Evolutionary conservation across 2,797 vertebrate genomes (phyloP).

Genomic region (Falco rusticolus): DNA sequence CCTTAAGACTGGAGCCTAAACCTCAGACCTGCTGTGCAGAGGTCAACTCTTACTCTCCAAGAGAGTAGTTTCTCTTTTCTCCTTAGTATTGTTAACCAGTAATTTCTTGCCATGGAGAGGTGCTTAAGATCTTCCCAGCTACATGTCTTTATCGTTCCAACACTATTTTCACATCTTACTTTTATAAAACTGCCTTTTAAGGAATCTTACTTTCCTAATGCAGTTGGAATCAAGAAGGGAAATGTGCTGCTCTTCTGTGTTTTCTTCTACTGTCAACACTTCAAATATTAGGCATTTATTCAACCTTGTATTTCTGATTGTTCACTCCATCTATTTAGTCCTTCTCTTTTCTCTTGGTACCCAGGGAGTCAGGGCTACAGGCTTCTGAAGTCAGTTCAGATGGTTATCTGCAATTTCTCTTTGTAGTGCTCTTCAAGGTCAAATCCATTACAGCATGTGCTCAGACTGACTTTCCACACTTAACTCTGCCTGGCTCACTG

Average conservation of each 20-base stretch:
- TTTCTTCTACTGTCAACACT: slow-evolving; percentile 26
- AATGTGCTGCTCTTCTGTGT: background rate
- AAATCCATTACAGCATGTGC: slow-evolving; percentile 79
- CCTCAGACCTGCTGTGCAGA: background rate
- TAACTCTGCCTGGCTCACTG: slow-evolving; percentile 72
- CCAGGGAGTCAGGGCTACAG: slow-evolving; percentile 72
- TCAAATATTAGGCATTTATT: slow-evolving; percentile 58
- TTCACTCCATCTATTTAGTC: slow-evolving; percentile 56
- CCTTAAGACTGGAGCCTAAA: background rate
- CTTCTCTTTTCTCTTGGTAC: slow-evolving; percentile 56
- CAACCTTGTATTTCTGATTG: slow-evolving; percentile 34
- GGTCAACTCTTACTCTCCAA: background rate
- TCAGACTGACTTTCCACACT: slow-evolving; percentile 76
- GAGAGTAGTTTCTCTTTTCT: background rate
- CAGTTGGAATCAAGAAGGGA: background rate
- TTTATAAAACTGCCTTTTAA: background rate
- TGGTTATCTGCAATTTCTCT: slow-evolving; percentile 81
- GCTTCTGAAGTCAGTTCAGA: slow-evolving; percentile 77
- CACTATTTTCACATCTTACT: background rate
- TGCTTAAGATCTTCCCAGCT: background rate
- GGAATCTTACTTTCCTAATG: background rate
- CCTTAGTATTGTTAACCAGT: background rate
- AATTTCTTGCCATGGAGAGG: background rate
- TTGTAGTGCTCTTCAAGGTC: slow-evolving; percentile 76
- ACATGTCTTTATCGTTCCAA: background rate